Conservation (phyloP, 2,888 invertebrate genomes). For the Napeogenes sylphis region DNA sequence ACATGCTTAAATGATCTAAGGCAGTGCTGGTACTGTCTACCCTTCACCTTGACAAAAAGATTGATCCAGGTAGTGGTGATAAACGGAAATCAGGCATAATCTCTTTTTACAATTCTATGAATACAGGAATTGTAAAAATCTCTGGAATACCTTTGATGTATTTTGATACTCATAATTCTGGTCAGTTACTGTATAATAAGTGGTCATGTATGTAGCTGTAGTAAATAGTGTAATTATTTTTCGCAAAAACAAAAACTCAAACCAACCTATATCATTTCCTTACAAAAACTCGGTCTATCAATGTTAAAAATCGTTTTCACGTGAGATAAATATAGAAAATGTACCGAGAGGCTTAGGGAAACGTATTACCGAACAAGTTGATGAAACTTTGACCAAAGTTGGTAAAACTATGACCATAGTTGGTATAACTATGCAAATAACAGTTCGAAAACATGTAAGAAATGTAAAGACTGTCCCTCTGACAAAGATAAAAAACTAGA, state of each 20-base stretch:
- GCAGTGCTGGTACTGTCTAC: constrained; percentile 39
- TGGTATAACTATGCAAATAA: constrained; percentile 12
- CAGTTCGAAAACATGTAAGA: constrained; percentile 14
- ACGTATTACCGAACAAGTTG: constrained; percentile 22
- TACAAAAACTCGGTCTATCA: constrained; percentile 22
- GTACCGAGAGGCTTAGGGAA: no score
- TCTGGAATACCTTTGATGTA: constrained; percentile 32
- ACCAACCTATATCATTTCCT: constrained; percentile 15
- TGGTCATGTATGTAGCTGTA: constrained; percentile 31
- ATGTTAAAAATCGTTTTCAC: no score
- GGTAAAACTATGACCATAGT: no score
- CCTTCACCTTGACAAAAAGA: constrained; percentile 37
- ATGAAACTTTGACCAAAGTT: constrained; percentile 13
- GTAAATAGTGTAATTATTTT: constrained; percentile 30
- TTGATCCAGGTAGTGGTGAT: constrained; percentile 35
- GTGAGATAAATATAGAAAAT: no score
- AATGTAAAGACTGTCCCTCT: constrained; percentile 24
- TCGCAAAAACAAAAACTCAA: constrained; percentile 25
- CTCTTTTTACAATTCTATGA: constrained; percentile 38
- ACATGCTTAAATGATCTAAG: constrained; percentile 39
- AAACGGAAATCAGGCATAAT: constrained; percentile 38
- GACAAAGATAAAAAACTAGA: constrained; percentile 23
- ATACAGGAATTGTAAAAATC: constrained; percentile 37
- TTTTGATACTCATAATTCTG: constrained; percentile 33
- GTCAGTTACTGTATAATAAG: constrained; percentile 34